phyloP scores from a whole-genome alignment of 2,888 invertebrate genomes.

The Megamerina dolium region DNA sequence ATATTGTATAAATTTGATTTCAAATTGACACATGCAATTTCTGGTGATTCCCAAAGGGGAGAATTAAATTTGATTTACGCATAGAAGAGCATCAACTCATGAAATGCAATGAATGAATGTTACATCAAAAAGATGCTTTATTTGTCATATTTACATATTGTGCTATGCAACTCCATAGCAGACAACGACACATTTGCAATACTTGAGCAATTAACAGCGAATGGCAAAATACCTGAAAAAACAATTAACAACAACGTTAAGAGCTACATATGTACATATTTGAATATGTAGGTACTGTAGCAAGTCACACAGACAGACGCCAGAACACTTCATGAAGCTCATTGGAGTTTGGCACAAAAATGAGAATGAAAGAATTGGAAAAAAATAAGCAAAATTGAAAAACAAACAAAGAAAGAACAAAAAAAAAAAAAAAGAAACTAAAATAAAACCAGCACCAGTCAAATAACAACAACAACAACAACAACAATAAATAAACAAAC shows the following conservation, averaged over 20 bases:
- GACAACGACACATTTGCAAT: too few species aligned
- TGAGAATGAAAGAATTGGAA: background rate
- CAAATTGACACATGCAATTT: too few species aligned
- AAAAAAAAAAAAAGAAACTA: conserved; percentile 13
- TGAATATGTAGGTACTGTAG: background rate
- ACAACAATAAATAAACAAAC: conserved; percentile 6
- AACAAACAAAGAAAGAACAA: conserved; percentile 2
- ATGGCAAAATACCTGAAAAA: conserved; percentile 9
- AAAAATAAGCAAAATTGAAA: background rate
- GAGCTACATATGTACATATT: conserved; percentile 4
- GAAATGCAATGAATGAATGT: too few species aligned
- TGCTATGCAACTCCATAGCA: too few species aligned
- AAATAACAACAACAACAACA: conserved; percentile 20
- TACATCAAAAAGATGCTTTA: too few species aligned
- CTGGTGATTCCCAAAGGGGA: too few species aligned
- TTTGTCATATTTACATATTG: too few species aligned
- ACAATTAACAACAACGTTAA: conserved; percentile 14
- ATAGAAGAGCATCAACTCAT: too few species aligned
- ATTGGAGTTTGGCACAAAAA: background rate
- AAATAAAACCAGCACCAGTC: too few species aligned
- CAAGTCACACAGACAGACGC: background rate
- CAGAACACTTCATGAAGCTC: background rate
- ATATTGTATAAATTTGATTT: too few species aligned
- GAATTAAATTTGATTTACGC: too few species aligned
- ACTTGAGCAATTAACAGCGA: conserved; percentile 4